Base-by-base conservation (phyloP, 2,888 invertebrate species). In the Athetis lepigone region DNA sequence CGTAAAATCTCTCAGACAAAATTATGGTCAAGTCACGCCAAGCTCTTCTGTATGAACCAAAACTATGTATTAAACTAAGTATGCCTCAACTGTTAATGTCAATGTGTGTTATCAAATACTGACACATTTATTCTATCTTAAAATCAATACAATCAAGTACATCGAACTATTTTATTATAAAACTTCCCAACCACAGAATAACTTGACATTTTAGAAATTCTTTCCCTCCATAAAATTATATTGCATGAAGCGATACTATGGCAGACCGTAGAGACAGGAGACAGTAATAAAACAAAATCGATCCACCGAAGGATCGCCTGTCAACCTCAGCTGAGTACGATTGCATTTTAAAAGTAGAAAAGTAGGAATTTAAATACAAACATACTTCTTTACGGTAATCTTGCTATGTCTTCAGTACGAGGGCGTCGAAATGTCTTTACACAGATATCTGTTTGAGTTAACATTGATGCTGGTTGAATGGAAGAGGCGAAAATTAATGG, bases 361-460 rank as follows among this genome's bases (percentile, higher is more conserved):
- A 86, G 86, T 85, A 80, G 82, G 80, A 85, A 88, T 88, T 92
- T 89, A 91, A 92, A 90, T 89, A 88, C 90, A 90, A 88, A 92
- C 90, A 90, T 86, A 85, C 86, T 88, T 89, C 85, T 88, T 88
- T 85, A 85, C 88, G 89, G 85, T 90, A 79, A 80, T 89, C 90
- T 85, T 78, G 75, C 77, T 79, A 82, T 85, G 85, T 87, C 83
- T 77, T 82, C 81, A 80, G 84, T 83, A 83, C 85, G 82, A 76
- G 85, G 85, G 85, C 76, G 88, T 84, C 74, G 88, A 89, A 85
- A 88, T 80, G 85, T 84, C 79, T 81, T 81, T 82, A 82, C 84
- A 76, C 59, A 79, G 83, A 84, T 84, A 85, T 86, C 84, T 82
- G 81, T 82, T 84, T 83, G 66, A 84, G 80, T 79, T 85, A 83